A percentile compares a stretch with the other conserved stretches of the same genome.
Conservation (phyloP, 2,113 vertebrate genomes). For the Daphoenositta chrysoptera region DNA sequence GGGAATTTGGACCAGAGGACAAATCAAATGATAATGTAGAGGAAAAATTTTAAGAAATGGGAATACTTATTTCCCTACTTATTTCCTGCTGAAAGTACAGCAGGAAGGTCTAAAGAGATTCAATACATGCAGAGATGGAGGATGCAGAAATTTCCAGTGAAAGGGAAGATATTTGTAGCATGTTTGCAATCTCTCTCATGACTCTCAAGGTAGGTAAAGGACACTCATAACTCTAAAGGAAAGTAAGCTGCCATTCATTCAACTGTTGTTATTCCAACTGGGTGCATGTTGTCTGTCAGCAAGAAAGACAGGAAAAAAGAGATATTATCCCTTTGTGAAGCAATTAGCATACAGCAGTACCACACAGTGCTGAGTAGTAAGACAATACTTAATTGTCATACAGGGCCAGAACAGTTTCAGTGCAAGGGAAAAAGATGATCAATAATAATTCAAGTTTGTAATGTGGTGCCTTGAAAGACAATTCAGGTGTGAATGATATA, state of each 20-base stretch:
- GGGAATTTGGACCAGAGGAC: neutral
- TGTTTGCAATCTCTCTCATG: neutral
- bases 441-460: neutral
- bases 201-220: neutral
- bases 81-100: neutral
- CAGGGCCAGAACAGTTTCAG: neutral
- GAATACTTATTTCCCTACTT: neutral
- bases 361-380: neutral
- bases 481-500: neutral
- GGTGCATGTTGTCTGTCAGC: neutral
- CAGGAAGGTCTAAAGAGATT: neutral
- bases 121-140: neutral
- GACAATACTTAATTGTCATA: neutral
- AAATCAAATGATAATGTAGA: neutral
- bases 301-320: neutral
- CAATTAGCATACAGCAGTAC: neutral
- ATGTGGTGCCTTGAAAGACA: neutral
- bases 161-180: neutral
- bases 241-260: neutral
- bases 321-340: neutral
- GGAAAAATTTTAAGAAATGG: neutral
- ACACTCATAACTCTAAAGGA: neutral
- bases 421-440: neutral
- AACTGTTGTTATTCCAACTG: neutral
- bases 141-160: neutral